Evolutionary conservation across 1,140 invertebrate genomes (phyloP).

Genomic region (Aphaenogaster floridana): DNA sequence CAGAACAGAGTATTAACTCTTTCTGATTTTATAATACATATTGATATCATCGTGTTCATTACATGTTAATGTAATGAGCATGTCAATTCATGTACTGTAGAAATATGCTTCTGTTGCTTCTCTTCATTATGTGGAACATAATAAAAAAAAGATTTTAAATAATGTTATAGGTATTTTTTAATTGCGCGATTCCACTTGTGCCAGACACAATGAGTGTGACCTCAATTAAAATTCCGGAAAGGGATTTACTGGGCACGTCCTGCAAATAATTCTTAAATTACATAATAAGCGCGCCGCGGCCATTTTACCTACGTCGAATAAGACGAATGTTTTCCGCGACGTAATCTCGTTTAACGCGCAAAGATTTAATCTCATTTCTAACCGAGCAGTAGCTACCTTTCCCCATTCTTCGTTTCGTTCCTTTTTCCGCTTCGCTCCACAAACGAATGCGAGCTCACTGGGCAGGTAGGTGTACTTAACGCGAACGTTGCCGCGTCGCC

Average conservation of each 20-base stretch:
- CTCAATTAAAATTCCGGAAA: constrained; percentile 21
- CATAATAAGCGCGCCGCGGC: not conserved
- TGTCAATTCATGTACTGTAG: not conserved
- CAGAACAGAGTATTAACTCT: not conserved
- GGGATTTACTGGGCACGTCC: not conserved
- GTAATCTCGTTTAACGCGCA: constrained; percentile 62
- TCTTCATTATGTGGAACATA: not conserved
- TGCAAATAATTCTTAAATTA: constrained; percentile 49
- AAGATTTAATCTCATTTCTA: constrained; percentile 73
- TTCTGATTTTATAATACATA: not conserved
- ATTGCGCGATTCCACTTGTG: not conserved
- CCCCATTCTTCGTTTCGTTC: constrained; percentile 24
- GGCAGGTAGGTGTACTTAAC: constrained; percentile 56
- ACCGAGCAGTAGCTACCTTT: constrained; percentile 57
- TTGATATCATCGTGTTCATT: constrained; percentile 11
- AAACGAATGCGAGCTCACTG: constrained; percentile 31
- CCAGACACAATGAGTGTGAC: not conserved
- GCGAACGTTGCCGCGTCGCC: constrained; percentile 66
- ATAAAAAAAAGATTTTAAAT: not conserved
- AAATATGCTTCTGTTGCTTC: not conserved
- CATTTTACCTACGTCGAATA: constrained; percentile 53
- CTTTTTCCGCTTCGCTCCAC: constrained; percentile 57
- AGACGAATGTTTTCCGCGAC: constrained; percentile 46
- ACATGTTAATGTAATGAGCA: not conserved
- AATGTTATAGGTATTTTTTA: not conserved